phyloP scores from a whole-genome alignment of 2,797 vertebrate genomes.

The Xiphophorus birchmanni region DNA sequence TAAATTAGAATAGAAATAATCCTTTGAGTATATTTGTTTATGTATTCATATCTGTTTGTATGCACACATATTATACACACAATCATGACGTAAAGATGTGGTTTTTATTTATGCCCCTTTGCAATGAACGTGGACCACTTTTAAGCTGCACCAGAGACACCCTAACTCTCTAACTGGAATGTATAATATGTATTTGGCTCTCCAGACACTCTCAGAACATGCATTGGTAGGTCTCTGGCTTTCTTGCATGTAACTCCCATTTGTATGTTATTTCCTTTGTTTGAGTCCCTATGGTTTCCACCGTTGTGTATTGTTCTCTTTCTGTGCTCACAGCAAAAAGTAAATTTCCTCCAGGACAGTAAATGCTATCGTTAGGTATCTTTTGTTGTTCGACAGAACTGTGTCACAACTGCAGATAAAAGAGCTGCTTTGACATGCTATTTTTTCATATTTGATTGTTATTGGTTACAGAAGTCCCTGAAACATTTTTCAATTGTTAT shows the following conservation, averaged over 20 bases:
- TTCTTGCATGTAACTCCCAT: constrained; percentile 61
- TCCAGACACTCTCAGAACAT: constrained; percentile 49
- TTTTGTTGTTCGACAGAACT: constrained; percentile 80
- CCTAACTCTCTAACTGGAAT: constrained; percentile 38
- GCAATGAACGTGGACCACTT: constrained; percentile 17
- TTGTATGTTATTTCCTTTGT: constrained; percentile 64
- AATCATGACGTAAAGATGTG: constrained; percentile 12
- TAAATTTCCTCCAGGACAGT: constrained; percentile 75
- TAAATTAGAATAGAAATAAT: too few relatives aligned
- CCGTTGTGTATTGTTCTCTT: constrained; percentile 52
- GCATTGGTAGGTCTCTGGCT: constrained; percentile 53
- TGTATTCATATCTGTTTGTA: not conserved
- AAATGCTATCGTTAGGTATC: constrained; percentile 76
- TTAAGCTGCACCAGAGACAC: constrained; percentile 34
- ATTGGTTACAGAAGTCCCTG: constrained; percentile 69
- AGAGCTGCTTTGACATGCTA: constrained; percentile 63
- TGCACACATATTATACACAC: not conserved
- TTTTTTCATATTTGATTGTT: constrained; percentile 60
- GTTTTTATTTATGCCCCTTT: constrained; percentile 36
- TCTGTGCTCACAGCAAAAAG: constrained; percentile 55
- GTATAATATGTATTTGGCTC: constrained; percentile 53
- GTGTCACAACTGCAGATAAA: constrained; percentile 75
- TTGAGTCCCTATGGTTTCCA: constrained; percentile 63
- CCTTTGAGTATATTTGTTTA: too few relatives aligned
- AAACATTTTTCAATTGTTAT: constrained; percentile 72